phyloP scores from a whole-genome alignment of 2,797 vertebrate species.

The Echeneis naucrates region DNA sequence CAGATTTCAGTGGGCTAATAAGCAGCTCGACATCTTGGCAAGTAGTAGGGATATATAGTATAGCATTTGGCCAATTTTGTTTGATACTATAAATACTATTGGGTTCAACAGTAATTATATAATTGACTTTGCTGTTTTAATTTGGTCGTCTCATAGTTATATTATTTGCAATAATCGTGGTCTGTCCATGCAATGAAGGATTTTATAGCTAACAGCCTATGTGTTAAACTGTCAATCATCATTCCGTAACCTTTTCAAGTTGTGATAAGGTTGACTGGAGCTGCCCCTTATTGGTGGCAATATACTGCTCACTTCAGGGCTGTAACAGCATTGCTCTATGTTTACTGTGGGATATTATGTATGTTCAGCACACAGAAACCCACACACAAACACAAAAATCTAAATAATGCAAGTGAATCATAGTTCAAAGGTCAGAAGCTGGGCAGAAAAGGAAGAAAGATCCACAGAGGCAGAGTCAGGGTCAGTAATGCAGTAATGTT shows the following conservation, averaged over 20 bases:
- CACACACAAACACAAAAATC: constrained; percentile 37
- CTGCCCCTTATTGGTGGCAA: constrained; percentile 58
- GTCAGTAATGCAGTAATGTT: constrained; percentile 34
- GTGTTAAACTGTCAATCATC: constrained; percentile 49
- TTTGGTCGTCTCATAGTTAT: constrained; percentile 29
- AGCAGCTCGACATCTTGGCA: constrained; percentile 21
- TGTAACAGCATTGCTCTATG: constrained; percentile 53
- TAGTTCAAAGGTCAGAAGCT: constrained; percentile 55
- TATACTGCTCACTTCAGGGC: constrained; percentile 52
- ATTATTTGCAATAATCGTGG: constrained; percentile 22
- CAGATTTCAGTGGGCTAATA: constrained; percentile 23
- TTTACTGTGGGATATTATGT: constrained; percentile 77
- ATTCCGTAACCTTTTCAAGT: constrained; percentile 60
- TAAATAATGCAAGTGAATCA: constrained; percentile 51
- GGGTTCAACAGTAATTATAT: constrained; percentile 15
- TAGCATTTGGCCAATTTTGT: constrained; percentile 7
- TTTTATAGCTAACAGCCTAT: constrained; percentile 51
- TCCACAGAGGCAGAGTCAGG: constrained; percentile 46
- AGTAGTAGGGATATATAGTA: constrained; percentile 24
- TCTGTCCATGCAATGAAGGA: constrained; percentile 22
- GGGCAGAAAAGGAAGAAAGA: constrained; percentile 39
- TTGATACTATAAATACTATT: not conserved
- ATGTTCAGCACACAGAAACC: constrained; percentile 60
- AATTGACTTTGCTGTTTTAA: constrained; percentile 13
- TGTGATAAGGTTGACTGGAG: constrained; percentile 39